Evolutionary conservation across 1,140 invertebrate species (phyloP), one percentile per base, ranked within the genome.

Genomic region (Maniola jurtina): DNA sequence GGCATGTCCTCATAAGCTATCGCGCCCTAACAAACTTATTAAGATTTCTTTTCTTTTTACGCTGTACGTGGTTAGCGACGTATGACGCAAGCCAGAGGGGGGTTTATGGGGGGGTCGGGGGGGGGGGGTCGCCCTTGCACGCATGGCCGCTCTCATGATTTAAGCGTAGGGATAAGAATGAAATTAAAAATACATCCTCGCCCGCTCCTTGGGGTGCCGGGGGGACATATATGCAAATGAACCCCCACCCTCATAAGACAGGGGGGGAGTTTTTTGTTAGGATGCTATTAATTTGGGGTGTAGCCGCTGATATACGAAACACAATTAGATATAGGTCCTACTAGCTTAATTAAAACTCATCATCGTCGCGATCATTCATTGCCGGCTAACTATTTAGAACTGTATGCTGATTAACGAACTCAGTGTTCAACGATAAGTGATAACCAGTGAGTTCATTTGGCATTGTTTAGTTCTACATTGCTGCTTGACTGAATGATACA

Each of bases 161-260:
- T 90, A 90, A 90, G 88, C 85, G 80, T 84, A 72, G 81, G 88
- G 88, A 89, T 90, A 90, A 90, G 88, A 90, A 90, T 90, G 88
- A 90, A 90, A 90, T 90, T 90, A 90, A 90, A 90, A 90, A 90
- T 90, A 90, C 88, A 90, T 90, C 88, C 83, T 76, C 86, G 81
- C 81, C 75, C 79, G 81, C 78, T 86, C 84, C 86, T 88, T 85
- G 71, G 86, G 87, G 86, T 86, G 85, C 86, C 74, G 70, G 86
- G 86, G 86, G 75, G 88, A 90, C 88, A 90, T 90, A 87, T 88
- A 90, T 90, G 88, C 88, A 90, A 90, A 90, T 90, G 86, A 88
- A 84, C 76, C 73, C 72, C 80, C 81, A 75, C 80, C 78, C 73
- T 81, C 79, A 80, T 79, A 86, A 86, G 86, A 86, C 73, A 80